Conservation (phyloP, 2,113 vertebrate genomes). For the Budorcas taxicolor region DNA sequence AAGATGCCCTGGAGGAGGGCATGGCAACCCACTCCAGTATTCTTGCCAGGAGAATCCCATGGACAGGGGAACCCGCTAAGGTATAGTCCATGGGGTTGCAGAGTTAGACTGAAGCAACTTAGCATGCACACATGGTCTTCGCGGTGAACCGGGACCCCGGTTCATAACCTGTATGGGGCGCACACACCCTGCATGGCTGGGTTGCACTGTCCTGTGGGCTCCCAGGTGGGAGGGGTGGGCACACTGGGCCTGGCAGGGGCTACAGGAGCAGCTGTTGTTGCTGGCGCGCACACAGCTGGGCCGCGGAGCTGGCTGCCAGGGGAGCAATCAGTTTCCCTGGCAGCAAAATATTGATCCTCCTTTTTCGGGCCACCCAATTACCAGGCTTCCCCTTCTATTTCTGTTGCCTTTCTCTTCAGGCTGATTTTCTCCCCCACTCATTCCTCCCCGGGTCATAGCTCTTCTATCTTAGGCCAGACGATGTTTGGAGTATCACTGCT, state of each 20-base stretch:
- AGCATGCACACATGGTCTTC: accelerated
- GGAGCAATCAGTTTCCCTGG: neutral
- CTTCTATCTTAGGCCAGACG: neutral
- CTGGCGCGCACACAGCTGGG: conserved; percentile 13
- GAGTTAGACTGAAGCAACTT: neutral
- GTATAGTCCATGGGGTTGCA: neutral
- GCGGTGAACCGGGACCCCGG: accelerated
- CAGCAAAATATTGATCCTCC: conserved; percentile 33
- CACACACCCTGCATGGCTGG: neutral
- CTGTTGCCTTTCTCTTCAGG: conserved; percentile 11
- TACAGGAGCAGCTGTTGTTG: neutral
- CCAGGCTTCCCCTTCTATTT: conserved; percentile 56
- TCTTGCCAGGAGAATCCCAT: neutral
- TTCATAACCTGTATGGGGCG: neutral
- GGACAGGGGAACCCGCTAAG: neutral
- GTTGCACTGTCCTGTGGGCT: neutral
- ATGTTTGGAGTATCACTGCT: accelerated
- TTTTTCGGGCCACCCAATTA: conserved; percentile 9
- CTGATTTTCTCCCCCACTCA: neutral
- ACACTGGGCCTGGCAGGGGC: neutral
- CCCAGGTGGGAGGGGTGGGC: neutral
- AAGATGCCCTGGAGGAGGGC: neutral
- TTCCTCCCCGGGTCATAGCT: neutral
- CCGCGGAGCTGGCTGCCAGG: neutral
- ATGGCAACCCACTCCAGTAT: neutral